phyloP scores from a whole-genome alignment of 2,113 vertebrate genomes.

The Dipodomys stephensi region DNA sequence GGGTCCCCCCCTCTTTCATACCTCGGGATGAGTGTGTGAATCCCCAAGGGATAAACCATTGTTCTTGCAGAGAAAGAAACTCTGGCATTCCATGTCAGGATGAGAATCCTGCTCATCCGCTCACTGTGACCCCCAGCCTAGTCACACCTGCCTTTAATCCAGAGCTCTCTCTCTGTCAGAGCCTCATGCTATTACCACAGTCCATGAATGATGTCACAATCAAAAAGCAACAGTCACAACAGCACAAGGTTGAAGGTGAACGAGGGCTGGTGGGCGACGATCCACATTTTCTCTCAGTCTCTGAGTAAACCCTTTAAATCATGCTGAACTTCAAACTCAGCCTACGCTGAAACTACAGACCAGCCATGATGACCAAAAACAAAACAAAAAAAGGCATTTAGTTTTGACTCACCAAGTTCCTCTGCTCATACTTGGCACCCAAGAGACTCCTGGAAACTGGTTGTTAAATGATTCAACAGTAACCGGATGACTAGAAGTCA shows the following conservation, averaged over 20 bases:
- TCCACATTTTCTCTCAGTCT: background rate
- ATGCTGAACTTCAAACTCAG: background rate
- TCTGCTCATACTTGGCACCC: background rate
- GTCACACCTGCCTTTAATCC: background rate
- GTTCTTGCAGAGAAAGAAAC: background rate
- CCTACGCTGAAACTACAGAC: background rate
- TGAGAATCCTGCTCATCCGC: background rate
- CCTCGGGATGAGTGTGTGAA: conserved; percentile 43
- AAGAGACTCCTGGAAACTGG: background rate
- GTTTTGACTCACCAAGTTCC: background rate
- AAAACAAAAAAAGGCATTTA: background rate
- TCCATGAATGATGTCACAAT: background rate
- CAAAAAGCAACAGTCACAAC: background rate
- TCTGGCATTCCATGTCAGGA: background rate
- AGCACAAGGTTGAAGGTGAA: background rate
- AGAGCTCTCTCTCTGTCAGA: background rate
- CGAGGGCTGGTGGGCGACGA: background rate
- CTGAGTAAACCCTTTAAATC: background rate
- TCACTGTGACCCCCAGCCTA: background rate
- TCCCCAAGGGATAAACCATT: background rate
- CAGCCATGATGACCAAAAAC: background rate
- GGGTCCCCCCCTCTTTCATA: background rate
- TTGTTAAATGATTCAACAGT: background rate
- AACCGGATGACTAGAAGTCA: background rate
- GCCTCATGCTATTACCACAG: background rate